Base-by-base conservation (phyloP, 2,888 invertebrate genomes). In the Microchrysa polita region DNA sequence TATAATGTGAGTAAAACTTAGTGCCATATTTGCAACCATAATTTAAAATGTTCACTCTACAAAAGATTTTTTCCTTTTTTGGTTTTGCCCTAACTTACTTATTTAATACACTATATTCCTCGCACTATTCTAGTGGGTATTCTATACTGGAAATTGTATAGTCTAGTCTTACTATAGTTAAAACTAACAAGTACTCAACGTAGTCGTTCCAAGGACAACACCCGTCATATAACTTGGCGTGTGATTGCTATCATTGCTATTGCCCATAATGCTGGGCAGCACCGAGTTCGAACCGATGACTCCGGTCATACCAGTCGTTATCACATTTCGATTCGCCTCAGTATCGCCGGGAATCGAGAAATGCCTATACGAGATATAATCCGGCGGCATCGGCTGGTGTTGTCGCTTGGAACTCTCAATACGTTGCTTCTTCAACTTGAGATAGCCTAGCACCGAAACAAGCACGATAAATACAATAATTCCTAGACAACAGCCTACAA, bases 401-500 rank as follows among this genome's bases (percentile, higher is more conserved):
- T 87, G 87, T 73, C 91, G 86, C 84, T 94, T 94, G 9, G 91
- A 89, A 23, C 91, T 90, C 77, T 90, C 90, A 53, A 85, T 81
- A 77, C 93, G 88, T 80, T 94, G 90, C 84, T 95, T 93, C 84
- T 95, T 93, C 77, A 93, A 88, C 84, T 95, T 94, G 77, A 94
- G 89, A 82, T 94, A 94, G 27, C 93, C 93, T 77, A 95, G 87
- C 60, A 92, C 90, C n/a, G 94, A 93, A 73, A 94, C 92, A 80
- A 95, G 87, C 27, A 94, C 90, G 71, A 95, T 88, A 81, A 95
- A 94, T 67, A 95, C 93, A 76, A 94, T 89, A 80, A 94, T 92
- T 72, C 94, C 94, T 87, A 95, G 90, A 81, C 93, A 93, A 82
- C 93, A 92, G 69, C 95, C 95, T 73, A 95, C 92, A 79, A 95